phyloP scores from a whole-genome alignment of 1,140 invertebrate genomes.

The Caligus rogercresseyi region DNA sequence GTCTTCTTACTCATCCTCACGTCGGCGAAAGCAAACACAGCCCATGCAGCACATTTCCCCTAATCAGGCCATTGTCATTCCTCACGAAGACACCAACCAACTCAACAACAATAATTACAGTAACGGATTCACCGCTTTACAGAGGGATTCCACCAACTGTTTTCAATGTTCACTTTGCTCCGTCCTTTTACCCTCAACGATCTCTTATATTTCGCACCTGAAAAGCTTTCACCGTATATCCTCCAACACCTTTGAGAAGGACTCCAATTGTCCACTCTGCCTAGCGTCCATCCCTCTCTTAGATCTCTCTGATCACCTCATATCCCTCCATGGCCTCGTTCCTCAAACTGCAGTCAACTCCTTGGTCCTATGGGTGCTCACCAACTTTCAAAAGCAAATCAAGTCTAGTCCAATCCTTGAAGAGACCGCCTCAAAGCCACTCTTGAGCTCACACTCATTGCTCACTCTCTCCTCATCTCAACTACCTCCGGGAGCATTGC shows the following conservation, averaged over 20 bases:
- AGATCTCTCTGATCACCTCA: conserved; percentile 1
- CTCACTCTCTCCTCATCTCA: not conserved
- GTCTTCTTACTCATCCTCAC: not conserved
- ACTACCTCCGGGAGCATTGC: not conserved
- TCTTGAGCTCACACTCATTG: not conserved
- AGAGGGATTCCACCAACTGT: conserved; percentile 1
- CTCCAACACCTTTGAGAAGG: not conserved
- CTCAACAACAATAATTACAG: conserved; percentile 1
- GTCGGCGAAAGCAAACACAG: not conserved
- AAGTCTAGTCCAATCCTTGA: not conserved
- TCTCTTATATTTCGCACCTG: not conserved
- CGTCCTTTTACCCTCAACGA: conserved; percentile 3
- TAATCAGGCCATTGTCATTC: not conserved
- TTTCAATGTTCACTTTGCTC: conserved; percentile 12
- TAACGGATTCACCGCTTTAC: no score
- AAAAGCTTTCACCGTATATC: not conserved
- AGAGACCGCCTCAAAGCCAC: not conserved
- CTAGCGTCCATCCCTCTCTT: not conserved
- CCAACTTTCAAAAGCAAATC: not conserved
- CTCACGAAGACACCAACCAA: not conserved
- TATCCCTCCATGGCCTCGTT: not conserved
- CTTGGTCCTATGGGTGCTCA: conserved; percentile 10
- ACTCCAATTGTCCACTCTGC: conserved; percentile 13
- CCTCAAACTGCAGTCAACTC: conserved; percentile 12
- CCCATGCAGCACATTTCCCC: not conserved